These are phyloP conservation scores for Acipenser oxyrinchus DNA, from an alignment of 2,797 vertebrate genomes.

Conservation along the genomic window DNA sequence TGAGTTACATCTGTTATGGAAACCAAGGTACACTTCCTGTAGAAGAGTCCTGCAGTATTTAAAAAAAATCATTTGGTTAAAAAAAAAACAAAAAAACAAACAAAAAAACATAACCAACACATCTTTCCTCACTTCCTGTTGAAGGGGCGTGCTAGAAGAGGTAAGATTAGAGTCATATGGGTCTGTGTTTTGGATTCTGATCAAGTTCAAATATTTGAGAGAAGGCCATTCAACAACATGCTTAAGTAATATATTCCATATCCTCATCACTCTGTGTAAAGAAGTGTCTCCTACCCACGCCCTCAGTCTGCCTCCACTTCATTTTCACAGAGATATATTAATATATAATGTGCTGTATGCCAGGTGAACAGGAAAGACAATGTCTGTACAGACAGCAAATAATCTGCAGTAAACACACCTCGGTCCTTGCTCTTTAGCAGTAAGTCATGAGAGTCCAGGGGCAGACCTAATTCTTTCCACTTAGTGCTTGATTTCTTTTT, in stretches of 20 bases:
- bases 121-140: neutral
- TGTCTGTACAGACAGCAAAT: neutral
- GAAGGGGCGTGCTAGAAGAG: too few species aligned
- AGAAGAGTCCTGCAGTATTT: conserved; percentile 60
- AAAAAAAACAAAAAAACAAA: too few species aligned
- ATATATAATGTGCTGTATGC: too few species aligned
- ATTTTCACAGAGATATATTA: too few species aligned
- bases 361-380: neutral
- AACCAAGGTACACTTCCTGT: conserved; percentile 73
- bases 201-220: too few species aligned
- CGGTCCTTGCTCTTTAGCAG: conserved; percentile 62
- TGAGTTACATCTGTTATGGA: conserved; percentile 77
- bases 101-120: neutral
- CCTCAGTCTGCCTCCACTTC: too few species aligned
- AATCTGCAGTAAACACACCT: conserved; percentile 52
- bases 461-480: conserved; percentile 73
- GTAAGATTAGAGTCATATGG: too few species aligned
- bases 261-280: too few species aligned
- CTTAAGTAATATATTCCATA: too few species aligned
- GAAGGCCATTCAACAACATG: too few species aligned
- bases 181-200: too few species aligned
- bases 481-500: conserved; percentile 58
- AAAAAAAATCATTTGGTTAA: neutral
- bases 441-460: conserved; percentile 66
- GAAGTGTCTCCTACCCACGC: too few species aligned